Percentiles rank a stretch among this genome's conserved stretches.
Conservation (phyloP, 64 coral and sea anemone species). For the Dendronephthya gigantea region DNA sequence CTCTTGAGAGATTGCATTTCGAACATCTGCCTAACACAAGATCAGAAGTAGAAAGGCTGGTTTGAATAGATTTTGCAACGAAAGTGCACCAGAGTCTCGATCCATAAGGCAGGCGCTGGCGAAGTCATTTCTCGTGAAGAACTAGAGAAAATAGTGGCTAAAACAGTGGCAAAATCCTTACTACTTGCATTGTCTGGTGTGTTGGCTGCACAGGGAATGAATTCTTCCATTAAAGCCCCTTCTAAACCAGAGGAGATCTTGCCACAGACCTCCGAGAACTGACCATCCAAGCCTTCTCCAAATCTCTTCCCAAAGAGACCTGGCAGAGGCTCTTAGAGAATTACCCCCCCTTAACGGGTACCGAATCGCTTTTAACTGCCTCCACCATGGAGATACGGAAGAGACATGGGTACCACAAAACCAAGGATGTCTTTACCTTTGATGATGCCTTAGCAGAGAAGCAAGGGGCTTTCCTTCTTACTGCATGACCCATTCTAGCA, state of each 20-base stretch:
- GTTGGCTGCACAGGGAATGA: background rate
- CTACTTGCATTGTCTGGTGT: background rate
- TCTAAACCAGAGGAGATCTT: background rate
- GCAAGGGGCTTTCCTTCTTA: conserved; percentile 6
- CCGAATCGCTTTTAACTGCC: background rate
- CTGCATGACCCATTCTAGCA: background rate
- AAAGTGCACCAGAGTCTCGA: too few relatives aligned
- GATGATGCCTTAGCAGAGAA: conserved; percentile 23
- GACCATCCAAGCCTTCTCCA: too few relatives aligned
- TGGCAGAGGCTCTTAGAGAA: background rate
- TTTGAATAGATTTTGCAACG: too few relatives aligned
- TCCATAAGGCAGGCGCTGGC: conserved; percentile 2
- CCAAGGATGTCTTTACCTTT: too few relatives aligned
- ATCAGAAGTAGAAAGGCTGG: too few relatives aligned
- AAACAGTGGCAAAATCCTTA: background rate
- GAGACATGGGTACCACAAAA: background rate
- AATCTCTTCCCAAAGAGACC: too few relatives aligned
- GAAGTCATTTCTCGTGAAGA: background rate
- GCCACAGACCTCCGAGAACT: background rate
- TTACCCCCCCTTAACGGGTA: background rate
- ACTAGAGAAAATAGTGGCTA: background rate
- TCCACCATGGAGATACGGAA: background rate
- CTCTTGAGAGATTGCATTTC: too few relatives aligned
- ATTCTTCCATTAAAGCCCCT: background rate
- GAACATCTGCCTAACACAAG: too few relatives aligned